Evolutionary conservation across 1,140 invertebrate genomes (phyloP), one percentile per base, ranked within the genome.

Genomic region (Megalonaias nervosa): DNA sequence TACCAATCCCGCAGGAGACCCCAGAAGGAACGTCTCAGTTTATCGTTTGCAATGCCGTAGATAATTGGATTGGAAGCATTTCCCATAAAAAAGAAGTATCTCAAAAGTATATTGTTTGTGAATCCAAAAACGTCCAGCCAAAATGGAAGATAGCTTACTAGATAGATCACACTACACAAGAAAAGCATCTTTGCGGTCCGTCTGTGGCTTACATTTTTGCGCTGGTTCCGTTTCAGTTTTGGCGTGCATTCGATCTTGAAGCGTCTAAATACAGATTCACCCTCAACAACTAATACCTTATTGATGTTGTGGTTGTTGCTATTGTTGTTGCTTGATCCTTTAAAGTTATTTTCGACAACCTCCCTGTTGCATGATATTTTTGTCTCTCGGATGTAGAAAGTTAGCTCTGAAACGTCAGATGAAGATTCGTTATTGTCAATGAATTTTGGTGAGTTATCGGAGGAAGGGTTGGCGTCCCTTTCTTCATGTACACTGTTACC

Each of bases 181-280:
- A 88, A 88, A 38, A 88, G 74, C 85, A 88, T 86, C 62, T 83
- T 85, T 23, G 85, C 85, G 11, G 85, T 86, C 69, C 83, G 61
- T 31, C 78, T 62, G 56, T 87, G 84, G 23, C 70, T 48, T 48
- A 48, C 38, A 48, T 11, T 6, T 48, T 11, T 48, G 38, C 38
- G 6, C 6, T 48, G 38, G 38, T 48, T 11, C 4, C 38, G 38
- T 48, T 48, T 48, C 38, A 48, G 38, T 48, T 48, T 48, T 48
- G 38, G 38, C 38, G 38, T 48, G 38, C 38, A 48, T 9, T 6
- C 38, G 38, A 48, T 48, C 38, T 48, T 48, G 38, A 48, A 48
- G 38, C 38, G 38, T 48, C 38, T 48, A 48, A 48, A 48, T 48
- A 11, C 5, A 48, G 38, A 48, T 48, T 0, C 4, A 48, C 6